phyloP scores from a whole-genome alignment of 2,113 vertebrate species.

The Phyllostomus hastatus region DNA sequence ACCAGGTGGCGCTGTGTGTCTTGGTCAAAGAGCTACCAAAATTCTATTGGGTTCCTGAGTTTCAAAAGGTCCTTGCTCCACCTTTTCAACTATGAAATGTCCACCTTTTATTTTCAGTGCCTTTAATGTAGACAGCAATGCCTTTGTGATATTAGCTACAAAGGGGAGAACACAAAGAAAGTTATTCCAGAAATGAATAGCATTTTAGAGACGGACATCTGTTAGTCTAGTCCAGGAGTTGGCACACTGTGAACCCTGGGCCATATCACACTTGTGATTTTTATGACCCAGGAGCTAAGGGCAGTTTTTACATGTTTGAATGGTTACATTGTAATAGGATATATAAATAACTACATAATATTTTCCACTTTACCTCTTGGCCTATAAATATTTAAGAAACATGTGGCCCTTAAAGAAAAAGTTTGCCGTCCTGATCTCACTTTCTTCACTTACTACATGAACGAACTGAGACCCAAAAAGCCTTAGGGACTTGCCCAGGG shows the following conservation, averaged over 20 bases:
- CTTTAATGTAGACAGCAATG: background rate
- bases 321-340: background rate
- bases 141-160: background rate
- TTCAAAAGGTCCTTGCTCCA: background rate
- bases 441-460: background rate
- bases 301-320: constrained; percentile 11
- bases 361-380: background rate
- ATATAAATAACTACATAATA: background rate
- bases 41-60: background rate
- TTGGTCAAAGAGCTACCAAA: background rate
- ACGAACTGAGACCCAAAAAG: background rate
- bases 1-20: constrained; percentile 31
- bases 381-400: background rate
- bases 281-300: background rate
- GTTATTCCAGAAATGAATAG: background rate
- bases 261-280: background rate
- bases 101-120: background rate
- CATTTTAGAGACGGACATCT: background rate
- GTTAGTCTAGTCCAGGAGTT: background rate
- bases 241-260: background rate
- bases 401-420: background rate
- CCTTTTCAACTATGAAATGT: background rate
- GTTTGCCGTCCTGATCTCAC: background rate
- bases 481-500: background rate
- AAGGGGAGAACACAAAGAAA: background rate